Evolutionary conservation across 2,888 invertebrate species (phyloP).

Genomic region (Diplazon laetatorius): DNA sequence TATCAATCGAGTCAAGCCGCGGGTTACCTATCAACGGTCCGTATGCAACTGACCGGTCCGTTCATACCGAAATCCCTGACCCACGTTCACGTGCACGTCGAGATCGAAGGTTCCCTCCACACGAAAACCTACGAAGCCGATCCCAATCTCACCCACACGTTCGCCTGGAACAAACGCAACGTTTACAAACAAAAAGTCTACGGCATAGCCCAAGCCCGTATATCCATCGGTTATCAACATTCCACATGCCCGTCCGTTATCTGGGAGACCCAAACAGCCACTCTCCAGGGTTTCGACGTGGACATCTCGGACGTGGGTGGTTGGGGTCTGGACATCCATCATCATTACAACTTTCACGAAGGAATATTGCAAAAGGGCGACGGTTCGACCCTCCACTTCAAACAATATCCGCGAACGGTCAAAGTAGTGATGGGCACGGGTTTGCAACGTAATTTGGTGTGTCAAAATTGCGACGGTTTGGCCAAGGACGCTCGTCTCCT

Average conservation of each 20-base stretch:
- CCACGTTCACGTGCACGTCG: conserved; percentile 95
- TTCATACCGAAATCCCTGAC: conserved; percentile 91
- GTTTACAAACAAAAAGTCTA: conserved; percentile 98
- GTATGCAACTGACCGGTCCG: conserved; percentile 93
- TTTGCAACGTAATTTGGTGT: conserved; percentile 91
- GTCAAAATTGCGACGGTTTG: conserved; percentile 93
- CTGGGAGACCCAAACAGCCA: conserved; percentile 98
- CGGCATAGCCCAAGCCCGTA: conserved; percentile 93
- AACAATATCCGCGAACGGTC: conserved; percentile 94
- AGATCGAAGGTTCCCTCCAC: conserved; percentile 96
- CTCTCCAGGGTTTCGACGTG: conserved; percentile 97
- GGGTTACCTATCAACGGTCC: conserved; percentile 96
- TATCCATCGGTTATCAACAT: conserved; percentile 97
- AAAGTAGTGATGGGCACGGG: conserved; percentile 97
- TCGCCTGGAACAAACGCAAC: conserved; percentile 99
- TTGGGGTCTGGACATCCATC: conserved; percentile 99
- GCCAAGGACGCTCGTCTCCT: conserved; percentile 94
- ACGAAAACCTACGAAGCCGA: conserved; percentile 98
- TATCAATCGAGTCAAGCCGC: conserved; percentile 98
- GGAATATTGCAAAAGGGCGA: conserved; percentile 98
- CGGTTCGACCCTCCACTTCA: conserved; percentile 96
- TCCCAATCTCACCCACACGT: conserved; percentile 96
- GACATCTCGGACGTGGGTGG: conserved; percentile 98
- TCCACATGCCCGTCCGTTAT: conserved; percentile 92
- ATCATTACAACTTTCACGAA: conserved; percentile 99